Percentiles rank a stretch among this genome's conserved stretches.
phyloP scores from a whole-genome alignment of 2,797 vertebrate species.

The Euthynnus affinis region DNA sequence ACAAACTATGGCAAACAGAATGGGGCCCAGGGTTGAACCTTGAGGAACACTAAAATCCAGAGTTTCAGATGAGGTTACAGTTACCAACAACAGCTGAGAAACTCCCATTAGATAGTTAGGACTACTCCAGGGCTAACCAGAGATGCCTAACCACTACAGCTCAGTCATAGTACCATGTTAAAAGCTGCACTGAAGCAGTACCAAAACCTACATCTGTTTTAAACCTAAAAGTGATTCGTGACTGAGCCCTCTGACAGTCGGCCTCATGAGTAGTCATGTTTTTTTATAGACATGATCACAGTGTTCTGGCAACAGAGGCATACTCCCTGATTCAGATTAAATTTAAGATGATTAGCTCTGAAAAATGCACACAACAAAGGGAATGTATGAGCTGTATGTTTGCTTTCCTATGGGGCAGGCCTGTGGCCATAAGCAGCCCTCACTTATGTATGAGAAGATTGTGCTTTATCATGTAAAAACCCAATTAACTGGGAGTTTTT shows the following conservation, averaged over 20 bases:
- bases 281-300: slow-evolving; percentile 24
- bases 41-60: slow-evolving; percentile 5
- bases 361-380: slow-evolving; percentile 75
- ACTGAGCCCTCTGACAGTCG: slow-evolving; percentile 2
- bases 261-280: slow-evolving; percentile 26
- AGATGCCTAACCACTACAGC: not conserved
- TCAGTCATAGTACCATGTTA: not conserved
- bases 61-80: not conserved
- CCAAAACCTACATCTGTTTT: slow-evolving; percentile 16
- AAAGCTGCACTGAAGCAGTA: not conserved
- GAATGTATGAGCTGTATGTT: slow-evolving; percentile 67
- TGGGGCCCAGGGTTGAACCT: slow-evolving; percentile 9
- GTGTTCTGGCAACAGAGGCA: slow-evolving; percentile 44
- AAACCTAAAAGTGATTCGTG: slow-evolving; percentile 1
- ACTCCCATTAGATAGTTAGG: not conserved
- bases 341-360: slow-evolving; percentile 70
- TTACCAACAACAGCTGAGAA: not conserved
- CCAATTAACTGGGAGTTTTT: slow-evolving; percentile 80
- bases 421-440: slow-evolving; percentile 73
- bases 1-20: not conserved
- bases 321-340: slow-evolving; percentile 65
- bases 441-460: slow-evolving; percentile 77
- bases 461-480: slow-evolving; percentile 82
- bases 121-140: not conserved
- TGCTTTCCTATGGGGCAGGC: slow-evolving; percentile 72